Percentiles rank a stretch among this genome's conserved stretches.
Evolutionary conservation across 2,113 vertebrate genomes (phyloP).

Genomic region (Tympanuchus pallidicinctus): DNA sequence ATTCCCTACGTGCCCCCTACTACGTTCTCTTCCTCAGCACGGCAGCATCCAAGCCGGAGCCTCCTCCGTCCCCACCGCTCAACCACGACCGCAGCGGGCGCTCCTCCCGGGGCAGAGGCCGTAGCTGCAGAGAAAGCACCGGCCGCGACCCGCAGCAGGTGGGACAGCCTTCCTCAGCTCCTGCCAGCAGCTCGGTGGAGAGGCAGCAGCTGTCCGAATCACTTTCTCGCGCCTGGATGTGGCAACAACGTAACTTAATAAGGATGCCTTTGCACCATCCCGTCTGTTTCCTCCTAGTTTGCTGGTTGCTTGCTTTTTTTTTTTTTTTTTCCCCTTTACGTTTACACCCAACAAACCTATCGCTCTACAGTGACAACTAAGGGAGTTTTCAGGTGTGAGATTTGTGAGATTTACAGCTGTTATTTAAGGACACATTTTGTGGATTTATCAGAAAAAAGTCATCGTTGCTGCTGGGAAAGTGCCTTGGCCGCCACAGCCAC

Average conservation of each 20-base stretch:
- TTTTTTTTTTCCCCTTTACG: neutral
- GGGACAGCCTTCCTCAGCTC: neutral
- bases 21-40: neutral
- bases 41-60: neutral
- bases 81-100: neutral
- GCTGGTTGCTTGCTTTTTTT: neutral
- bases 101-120: neutral
- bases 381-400: neutral
- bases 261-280: neutral
- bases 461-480: conserved; percentile 1
- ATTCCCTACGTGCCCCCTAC: neutral
- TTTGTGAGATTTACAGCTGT: conserved; percentile 39
- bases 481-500: neutral
- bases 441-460: conserved; percentile 6
- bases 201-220: neutral
- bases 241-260: neutral
- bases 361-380: neutral
- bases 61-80: neutral
- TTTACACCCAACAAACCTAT: neutral
- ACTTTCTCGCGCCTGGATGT: neutral
- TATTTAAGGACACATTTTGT: conserved; percentile 1
- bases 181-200: neutral
- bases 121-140: accelerated
- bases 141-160: accelerated
- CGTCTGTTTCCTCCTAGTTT: neutral